Percentiles rank a stretch among this genome's conserved stretches.
Evolutionary conservation across 1,140 invertebrate genomes (phyloP).

Genomic region (Daktulosphaira vitifoliae): DNA sequence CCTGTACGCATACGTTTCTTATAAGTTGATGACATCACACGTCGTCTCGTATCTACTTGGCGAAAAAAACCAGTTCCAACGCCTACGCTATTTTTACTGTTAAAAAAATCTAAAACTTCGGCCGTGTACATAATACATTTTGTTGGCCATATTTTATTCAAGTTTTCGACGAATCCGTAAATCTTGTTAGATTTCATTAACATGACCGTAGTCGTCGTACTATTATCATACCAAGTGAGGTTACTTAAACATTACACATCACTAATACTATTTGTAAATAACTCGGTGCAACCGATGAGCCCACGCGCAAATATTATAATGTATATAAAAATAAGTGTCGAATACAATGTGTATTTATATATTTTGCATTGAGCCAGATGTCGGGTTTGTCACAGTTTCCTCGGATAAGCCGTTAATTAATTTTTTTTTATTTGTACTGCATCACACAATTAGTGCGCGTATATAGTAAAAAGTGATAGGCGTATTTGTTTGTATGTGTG

Average conservation of each 20-base stretch:
- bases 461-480: no score
- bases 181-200: no score
- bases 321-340: neutral
- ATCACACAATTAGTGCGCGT: no score
- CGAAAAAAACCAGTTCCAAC: slow-evolving; percentile 30
- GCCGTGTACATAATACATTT: neutral
- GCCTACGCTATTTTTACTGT: slow-evolving; percentile 1
- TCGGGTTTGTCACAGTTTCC: neutral
- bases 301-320: neutral
- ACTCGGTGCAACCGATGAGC: neutral
- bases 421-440: neutral
- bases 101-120: neutral
- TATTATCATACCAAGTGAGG: neutral
- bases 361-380: neutral
- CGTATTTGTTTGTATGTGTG: neutral
- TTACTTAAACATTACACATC: neutral
- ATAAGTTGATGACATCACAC: slow-evolving; percentile 5
- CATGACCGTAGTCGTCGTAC: neutral
- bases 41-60: slow-evolving; percentile 4
- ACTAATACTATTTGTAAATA: neutral
- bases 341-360: neutral
- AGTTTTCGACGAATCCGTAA: slow-evolving; percentile 1
- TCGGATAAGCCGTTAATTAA: neutral
- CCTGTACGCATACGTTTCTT: no score
- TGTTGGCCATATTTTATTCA: slow-evolving; percentile 5